Conservation (phyloP, 2,888 invertebrate species). For the Didymodactylos carnosus region DNA sequence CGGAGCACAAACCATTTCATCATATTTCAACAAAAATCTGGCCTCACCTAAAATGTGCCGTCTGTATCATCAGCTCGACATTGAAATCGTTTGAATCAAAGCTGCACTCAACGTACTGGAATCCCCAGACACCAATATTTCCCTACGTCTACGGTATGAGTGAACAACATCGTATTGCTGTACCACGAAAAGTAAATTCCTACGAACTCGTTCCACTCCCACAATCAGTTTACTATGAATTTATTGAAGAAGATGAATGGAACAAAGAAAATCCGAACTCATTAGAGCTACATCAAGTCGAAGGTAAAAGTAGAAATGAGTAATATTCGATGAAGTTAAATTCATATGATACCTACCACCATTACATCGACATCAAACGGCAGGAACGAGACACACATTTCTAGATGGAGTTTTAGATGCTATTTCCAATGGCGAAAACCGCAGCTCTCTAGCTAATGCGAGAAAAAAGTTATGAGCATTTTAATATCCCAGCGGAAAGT, state of each 20-base stretch:
- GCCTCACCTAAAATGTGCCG: not conserved
- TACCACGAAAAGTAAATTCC: not conserved
- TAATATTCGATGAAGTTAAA: no score
- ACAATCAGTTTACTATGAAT: not conserved
- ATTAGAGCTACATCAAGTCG: not conserved
- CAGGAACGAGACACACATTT: no score
- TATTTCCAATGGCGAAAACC: no score
- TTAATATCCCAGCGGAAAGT: no score
- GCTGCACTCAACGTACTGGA: not conserved
- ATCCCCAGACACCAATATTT: not conserved
- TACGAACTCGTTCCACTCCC: not conserved
- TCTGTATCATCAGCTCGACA: not conserved
- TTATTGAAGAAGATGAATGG: not conserved
- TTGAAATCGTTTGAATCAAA: not conserved
- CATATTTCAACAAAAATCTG: not conserved
- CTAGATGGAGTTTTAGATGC: no score
- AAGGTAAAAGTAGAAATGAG: not conserved
- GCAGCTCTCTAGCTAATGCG: no score
- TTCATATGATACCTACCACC: no score
- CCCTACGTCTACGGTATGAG: not conserved
- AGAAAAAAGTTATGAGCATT: no score
- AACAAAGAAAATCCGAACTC: not conserved
- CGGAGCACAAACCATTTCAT: no score
- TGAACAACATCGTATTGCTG: not conserved
- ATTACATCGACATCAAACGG: no score